These are phyloP conservation scores for Pterocles burchelli DNA, from an alignment of 2,113 vertebrate genomes.

Conservation along the genomic window DNA sequence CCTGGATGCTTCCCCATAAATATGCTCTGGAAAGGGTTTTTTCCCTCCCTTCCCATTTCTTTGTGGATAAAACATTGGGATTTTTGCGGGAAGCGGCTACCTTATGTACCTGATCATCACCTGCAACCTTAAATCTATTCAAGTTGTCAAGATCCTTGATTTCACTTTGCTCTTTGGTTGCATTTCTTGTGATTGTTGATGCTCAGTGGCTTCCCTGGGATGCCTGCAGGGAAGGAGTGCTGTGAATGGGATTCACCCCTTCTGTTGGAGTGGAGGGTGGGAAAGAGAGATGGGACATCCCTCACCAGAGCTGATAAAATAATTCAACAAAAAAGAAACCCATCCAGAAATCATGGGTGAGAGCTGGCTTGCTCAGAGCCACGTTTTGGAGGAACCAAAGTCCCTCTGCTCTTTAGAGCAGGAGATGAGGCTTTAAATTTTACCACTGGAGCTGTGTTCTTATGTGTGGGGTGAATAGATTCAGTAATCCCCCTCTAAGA, in stretches of 20 bases:
- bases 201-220: background rate
- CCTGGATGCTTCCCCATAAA: background rate
- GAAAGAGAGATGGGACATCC: background rate
- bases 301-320: background rate
- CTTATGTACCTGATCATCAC: background rate
- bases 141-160: background rate
- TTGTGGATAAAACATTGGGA: background rate
- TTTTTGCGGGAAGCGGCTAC: background rate
- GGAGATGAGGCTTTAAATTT: background rate
- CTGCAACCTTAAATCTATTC: background rate
- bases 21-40: background rate
- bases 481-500: background rate
- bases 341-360: background rate
- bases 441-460: background rate
- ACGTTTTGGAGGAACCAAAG: background rate
- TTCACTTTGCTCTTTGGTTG: background rate
- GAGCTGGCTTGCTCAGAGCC: background rate
- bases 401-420: background rate
- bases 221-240: background rate
- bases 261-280: fast-evolving
- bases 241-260: background rate
- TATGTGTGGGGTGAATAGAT: background rate
- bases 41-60: background rate
- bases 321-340: background rate
- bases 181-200: background rate